These are phyloP conservation scores for Zeuzera pyrina DNA, from an alignment of 2,888 invertebrate species.

Conservation along the genomic window DNA sequence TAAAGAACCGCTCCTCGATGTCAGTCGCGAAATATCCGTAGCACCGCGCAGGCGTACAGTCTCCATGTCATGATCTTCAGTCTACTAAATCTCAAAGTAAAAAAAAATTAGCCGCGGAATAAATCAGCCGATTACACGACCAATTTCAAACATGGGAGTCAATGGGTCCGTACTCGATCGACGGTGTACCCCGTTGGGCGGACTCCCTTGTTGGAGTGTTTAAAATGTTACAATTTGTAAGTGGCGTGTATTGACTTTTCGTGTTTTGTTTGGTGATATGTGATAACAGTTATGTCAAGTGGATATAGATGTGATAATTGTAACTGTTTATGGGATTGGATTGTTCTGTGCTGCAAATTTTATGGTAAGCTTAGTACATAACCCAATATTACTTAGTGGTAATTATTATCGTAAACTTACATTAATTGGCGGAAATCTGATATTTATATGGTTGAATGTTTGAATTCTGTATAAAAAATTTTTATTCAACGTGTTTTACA, in stretches of 20 bases:
- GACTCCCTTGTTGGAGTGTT: neutral
- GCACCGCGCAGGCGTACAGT: constrained; percentile 47
- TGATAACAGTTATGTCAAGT: constrained; percentile 58
- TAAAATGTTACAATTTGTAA: constrained; percentile 24
- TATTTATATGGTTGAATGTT: too few relatives aligned
- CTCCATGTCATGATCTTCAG: too few relatives aligned
- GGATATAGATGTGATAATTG: constrained; percentile 60
- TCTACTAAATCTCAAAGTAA: neutral
- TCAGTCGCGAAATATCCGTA: constrained; percentile 50
- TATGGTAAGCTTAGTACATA: constrained; percentile 36
- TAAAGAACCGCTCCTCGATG: constrained; percentile 23
- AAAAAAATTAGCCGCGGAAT: neutral
- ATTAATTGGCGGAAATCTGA: neutral
- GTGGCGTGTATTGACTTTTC: constrained; percentile 51
- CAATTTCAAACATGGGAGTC: neutral
- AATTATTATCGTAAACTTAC: too few relatives aligned
- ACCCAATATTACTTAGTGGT: too few relatives aligned
- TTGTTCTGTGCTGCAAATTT: constrained; percentile 49
- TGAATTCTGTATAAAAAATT: too few relatives aligned
- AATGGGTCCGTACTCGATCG: neutral
- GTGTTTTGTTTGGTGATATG: constrained; percentile 58
- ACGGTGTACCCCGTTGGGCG: neutral
- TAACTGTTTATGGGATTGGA: constrained; percentile 58
- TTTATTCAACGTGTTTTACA: too few relatives aligned
- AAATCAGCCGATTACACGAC: neutral